Evolutionary conservation across 2,888 invertebrate genomes (phyloP), one percentile per base, ranked within the genome.

Genomic region (Hyles lineata): DNA sequence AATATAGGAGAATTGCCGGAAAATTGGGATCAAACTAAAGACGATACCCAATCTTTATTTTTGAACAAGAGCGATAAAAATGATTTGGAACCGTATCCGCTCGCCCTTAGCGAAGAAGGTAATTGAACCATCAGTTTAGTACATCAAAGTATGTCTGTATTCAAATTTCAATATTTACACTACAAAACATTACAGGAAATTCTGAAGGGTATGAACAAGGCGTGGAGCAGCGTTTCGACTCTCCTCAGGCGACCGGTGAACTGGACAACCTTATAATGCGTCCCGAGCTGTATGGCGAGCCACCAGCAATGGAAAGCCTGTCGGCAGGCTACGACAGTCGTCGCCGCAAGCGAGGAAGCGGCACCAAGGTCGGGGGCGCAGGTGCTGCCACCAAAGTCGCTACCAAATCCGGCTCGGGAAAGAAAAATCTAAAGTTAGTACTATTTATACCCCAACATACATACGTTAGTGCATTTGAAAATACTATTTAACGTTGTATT

Each of bases 181-280:
- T 17, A 43, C 6, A 62, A 29, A 62, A 67, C 7, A 55, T 67
- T 67, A 23, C 86, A 94, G 94, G 94, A 43, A 93, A 93, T 80
- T 86, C 89, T 1, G 94, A 94, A 78, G 92, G 90, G 11, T 94
- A 88, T 77, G 94, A 93, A 73, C 93, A 92, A 74, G 86, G 86
- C 52, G 87, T 92, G 52, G 93, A 93, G 72, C 93, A 92, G 76
- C 88, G 92, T 60, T 93, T 88, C 78, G 92, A 93, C 75, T 84
- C 89, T 23, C 86, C 90, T 2, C 89, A 90, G 74, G 85, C 92
- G 0, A 92, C 86, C 70, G 92, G 92, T 9, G 93, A 92, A 76
- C 86, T 96, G 55, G 95, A 96, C 82, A 96, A 96, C 81, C 95
- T 96, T 63, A 95, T 96, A 74, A 93, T 96, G 92, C 95, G 96